Conservation (phyloP, 2,888 invertebrate genomes). For the Cepaea hortensis region DNA sequence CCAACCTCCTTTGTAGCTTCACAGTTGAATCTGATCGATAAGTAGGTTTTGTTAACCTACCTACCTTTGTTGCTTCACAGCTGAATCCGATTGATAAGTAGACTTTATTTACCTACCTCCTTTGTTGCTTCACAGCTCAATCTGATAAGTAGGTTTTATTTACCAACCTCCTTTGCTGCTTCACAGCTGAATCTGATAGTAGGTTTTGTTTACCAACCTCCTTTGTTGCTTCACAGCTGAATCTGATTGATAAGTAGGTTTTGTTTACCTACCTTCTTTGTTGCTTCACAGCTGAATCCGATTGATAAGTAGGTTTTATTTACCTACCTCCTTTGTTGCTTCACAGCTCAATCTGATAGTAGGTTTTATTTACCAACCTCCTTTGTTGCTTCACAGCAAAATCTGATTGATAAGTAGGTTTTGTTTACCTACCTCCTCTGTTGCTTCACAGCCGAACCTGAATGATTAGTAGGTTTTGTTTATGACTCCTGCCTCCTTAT, state of each 20-base stretch:
- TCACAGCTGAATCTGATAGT: conserved; percentile 70
- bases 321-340: conserved; percentile 56
- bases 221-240: conserved; percentile 69
- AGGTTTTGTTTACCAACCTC: not conserved
- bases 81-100: conserved; percentile 69
- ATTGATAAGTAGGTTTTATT: conserved; percentile 63
- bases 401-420: conserved; percentile 66
- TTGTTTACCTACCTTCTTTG: too few relatives aligned
- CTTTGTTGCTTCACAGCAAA: conserved; percentile 67
- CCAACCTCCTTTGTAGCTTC: conserved; percentile 58
- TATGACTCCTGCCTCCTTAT: too few relatives aligned
- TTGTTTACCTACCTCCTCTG: conserved; percentile 21
- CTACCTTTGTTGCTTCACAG: conserved; percentile 64
- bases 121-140: conserved; percentile 67
- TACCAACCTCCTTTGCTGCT: too few relatives aligned
- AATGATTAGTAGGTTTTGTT: too few relatives aligned
- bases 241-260: too few relatives aligned
- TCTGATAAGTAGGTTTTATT: too few relatives aligned
- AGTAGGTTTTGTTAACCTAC: too few relatives aligned
- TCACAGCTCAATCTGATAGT: conserved; percentile 58
- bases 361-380: too few relatives aligned
- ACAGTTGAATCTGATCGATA: conserved; percentile 56
- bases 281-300: conserved; percentile 69
- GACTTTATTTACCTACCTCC: not conserved
- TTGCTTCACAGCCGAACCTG: conserved; percentile 65